A percentile compares a stretch with the other conserved stretches of the same genome.
Evolutionary conservation across 2,113 vertebrate species (phyloP).

Genomic region (Pimephales promelas): DNA sequence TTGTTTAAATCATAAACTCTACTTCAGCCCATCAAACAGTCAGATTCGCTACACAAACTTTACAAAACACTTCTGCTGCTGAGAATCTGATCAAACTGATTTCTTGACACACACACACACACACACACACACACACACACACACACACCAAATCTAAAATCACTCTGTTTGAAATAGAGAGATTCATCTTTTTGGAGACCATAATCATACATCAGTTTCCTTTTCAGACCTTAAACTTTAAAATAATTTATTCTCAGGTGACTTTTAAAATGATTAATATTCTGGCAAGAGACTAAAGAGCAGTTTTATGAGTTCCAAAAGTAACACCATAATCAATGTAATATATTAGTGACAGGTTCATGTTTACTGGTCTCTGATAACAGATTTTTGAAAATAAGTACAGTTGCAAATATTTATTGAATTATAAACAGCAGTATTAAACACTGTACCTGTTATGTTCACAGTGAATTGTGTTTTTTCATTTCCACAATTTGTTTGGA

Average conservation of each 20-base stretch:
- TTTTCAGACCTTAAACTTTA: neutral
- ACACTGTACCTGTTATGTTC: neutral
- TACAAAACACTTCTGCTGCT: neutral
- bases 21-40: neutral
- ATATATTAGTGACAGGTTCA: neutral
- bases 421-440: neutral
- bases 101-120: no score
- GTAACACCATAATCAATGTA: neutral
- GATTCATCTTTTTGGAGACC: neutral
- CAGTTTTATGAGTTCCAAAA: neutral
- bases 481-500: rapidly evolving
- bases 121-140: no score
- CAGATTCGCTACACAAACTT: neutral
- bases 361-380: neutral
- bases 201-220: no score
- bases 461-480: rapidly evolving
- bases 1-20: neutral
- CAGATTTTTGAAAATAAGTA: neutral
- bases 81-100: neutral
- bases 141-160: no score
- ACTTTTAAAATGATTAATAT: neutral
- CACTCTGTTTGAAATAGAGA: neutral
- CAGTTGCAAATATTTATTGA: neutral
- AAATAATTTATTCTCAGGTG: neutral
- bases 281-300: neutral